Evolutionary conservation across 2,113 vertebrate genomes (phyloP).

Genomic region (Tursiops truncatus): DNA sequence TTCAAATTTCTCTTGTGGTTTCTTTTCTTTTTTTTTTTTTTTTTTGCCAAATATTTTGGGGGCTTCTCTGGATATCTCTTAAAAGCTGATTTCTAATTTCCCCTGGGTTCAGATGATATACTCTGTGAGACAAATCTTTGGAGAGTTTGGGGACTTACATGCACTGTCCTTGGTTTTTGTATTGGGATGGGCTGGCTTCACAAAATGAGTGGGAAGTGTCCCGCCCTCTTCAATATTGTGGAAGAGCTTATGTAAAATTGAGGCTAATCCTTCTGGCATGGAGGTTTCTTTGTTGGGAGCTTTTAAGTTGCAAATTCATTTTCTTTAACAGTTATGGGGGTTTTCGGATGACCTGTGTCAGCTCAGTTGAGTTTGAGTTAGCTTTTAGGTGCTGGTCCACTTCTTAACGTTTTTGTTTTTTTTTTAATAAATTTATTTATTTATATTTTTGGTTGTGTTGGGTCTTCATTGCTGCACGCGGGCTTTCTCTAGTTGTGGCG

Average conservation of each 20-base stretch:
- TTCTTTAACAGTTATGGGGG: too few species aligned
- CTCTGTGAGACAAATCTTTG: neutral
- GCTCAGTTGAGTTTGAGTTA: neutral
- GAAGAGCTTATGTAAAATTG: neutral
- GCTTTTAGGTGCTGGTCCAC: neutral
- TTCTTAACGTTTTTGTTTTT: too few species aligned
- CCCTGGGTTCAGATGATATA: neutral
- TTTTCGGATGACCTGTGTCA: too few species aligned
- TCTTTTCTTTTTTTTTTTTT: too few species aligned
- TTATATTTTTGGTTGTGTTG: too few species aligned
- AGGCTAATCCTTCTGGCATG: too few species aligned
- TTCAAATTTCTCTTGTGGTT: neutral
- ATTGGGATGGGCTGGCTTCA: neutral
- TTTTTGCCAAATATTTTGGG: neutral
- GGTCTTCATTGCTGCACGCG: fast-evolving
- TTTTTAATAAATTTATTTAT: too few species aligned
- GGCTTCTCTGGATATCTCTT: neutral
- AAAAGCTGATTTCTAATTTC: neutral
- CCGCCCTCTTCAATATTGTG: too few species aligned
- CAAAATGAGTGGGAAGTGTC: neutral
- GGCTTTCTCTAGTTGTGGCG: too few species aligned
- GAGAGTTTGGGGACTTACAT: neutral
- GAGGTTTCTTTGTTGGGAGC: neutral
- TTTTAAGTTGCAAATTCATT: neutral
- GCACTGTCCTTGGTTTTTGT: neutral